Conservation (phyloP, 2,113 vertebrate species). For the human (Homo sapiens) region DNA sequence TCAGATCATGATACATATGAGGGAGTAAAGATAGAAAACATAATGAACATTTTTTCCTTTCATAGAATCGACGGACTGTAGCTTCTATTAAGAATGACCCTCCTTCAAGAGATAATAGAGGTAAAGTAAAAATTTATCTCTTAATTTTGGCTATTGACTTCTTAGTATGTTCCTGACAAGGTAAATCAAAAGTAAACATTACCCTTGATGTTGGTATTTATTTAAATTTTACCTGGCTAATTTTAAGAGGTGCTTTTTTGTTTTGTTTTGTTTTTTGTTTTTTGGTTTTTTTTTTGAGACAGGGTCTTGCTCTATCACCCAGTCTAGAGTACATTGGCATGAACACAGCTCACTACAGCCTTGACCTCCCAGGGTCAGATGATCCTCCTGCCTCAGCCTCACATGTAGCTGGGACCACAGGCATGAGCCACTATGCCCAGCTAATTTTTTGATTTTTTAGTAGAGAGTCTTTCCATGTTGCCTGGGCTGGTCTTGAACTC, state of each 20-base stretch:
- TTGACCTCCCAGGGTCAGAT: too few species aligned
- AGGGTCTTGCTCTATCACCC: too few species aligned
- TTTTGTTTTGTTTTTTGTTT: too few species aligned
- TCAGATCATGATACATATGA: not conserved
- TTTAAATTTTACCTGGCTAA: slow-evolving; percentile 36
- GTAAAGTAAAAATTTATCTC: slow-evolving; percentile 79
- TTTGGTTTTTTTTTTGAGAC: too few species aligned
- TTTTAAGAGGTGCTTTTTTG: not conserved
- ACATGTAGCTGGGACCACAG: too few species aligned
- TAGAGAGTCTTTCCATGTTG: too few species aligned
- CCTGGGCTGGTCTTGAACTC: too few species aligned
- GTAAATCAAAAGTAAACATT: slow-evolving; percentile 34
- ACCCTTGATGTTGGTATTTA: not conserved
- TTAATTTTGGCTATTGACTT: not conserved
- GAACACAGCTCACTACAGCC: too few species aligned
- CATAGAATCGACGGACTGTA: slow-evolving; percentile 89
- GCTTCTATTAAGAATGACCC: slow-evolving; percentile 90
- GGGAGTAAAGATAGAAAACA: not conserved
- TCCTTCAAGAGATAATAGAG: slow-evolving; percentile 93
- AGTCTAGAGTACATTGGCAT: too few species aligned
- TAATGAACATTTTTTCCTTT: slow-evolving; percentile 64
- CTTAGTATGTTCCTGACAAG: not conserved
- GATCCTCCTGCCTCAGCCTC: too few species aligned
- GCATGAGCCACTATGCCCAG: too few species aligned
- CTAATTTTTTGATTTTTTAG: too few species aligned